phyloP scores from a whole-genome alignment of 30 jellyfish, hydroid and myxozoan species.

The Chrysaora quinquecirrha region DNA sequence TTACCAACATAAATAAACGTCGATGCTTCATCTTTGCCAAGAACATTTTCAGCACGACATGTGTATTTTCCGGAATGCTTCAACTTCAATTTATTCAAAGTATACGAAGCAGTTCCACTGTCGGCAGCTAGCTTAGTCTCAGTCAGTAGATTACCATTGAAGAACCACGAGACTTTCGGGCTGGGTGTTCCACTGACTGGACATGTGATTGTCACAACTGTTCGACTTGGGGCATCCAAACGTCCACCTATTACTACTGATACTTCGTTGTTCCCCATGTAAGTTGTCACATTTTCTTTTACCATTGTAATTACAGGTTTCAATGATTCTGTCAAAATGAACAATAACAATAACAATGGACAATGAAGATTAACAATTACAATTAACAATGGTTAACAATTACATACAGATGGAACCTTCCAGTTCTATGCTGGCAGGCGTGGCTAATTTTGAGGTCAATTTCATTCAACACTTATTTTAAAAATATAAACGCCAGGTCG shows the following conservation, averaged over 20 bases:
- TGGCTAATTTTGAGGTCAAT: too few species aligned
- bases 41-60: slow-evolving; percentile 71
- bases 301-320: slow-evolving; percentile 62
- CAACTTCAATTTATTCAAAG: slow-evolving; percentile 47
- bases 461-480: too few species aligned
- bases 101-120: slow-evolving; percentile 44
- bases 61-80: slow-evolving; percentile 70
- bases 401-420: too few species aligned
- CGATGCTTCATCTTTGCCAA: slow-evolving; percentile 54
- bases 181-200: slow-evolving; percentile 79
- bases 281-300: slow-evolving; percentile 41
- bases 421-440: too few species aligned
- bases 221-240: slow-evolving; percentile 69
- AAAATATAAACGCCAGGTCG: too few species aligned
- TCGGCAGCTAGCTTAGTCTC: slow-evolving; percentile 34
- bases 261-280: slow-evolving; percentile 44
- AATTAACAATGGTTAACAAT: not conserved
- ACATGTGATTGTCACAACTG: slow-evolving; percentile 59
- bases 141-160: slow-evolving; percentile 42
- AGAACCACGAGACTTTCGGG: slow-evolving; percentile 74
- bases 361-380: not conserved
- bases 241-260: slow-evolving; percentile 71
- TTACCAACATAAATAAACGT: slow-evolving; percentile 52
- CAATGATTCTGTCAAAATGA: slow-evolving; percentile 35
- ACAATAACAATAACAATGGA: not conserved